These are phyloP conservation scores for Orchesellides sinensis DNA, from an alignment of 2,888 invertebrate genomes.

Conservation along the genomic window DNA sequence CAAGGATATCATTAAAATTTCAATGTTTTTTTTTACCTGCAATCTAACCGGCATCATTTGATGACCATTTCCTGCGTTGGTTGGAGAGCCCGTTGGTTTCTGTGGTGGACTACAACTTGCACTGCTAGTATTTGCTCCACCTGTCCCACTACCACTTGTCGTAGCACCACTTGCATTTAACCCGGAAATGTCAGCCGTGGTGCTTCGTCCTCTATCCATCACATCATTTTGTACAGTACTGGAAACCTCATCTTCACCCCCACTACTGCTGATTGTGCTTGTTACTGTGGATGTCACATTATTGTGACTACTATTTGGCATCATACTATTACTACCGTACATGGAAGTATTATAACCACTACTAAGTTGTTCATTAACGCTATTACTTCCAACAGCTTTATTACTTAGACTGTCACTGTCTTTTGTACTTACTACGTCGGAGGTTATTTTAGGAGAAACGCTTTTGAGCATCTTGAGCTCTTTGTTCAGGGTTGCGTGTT, in stretches of 20 bases:
- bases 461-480: constrained; percentile 11
- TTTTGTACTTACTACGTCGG: constrained; percentile 11
- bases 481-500: no score
- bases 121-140: neutral
- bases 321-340: no score
- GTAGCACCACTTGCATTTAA: neutral
- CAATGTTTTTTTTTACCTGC: constrained; percentile 51
- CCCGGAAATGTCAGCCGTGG: neutral
- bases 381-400: neutral
- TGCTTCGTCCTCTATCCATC: neutral
- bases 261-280: neutral
- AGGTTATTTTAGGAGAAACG: constrained; percentile 24
- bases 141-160: no score
- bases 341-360: neutral
- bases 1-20: neutral
- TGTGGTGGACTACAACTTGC: constrained; percentile 44
- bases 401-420: constrained; percentile 10
- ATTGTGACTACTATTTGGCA: constrained; percentile 10
- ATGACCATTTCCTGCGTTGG: constrained; percentile 56
- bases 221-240: neutral
- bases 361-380: neutral
- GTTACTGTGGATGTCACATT: neutral
- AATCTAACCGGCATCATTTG: constrained; percentile 72
- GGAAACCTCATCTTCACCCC: neutral
- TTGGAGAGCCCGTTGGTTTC: constrained; percentile 41